These are phyloP conservation scores for Psettodes erumei DNA, from an alignment of 2,113 vertebrate species.

Conservation along the genomic window DNA sequence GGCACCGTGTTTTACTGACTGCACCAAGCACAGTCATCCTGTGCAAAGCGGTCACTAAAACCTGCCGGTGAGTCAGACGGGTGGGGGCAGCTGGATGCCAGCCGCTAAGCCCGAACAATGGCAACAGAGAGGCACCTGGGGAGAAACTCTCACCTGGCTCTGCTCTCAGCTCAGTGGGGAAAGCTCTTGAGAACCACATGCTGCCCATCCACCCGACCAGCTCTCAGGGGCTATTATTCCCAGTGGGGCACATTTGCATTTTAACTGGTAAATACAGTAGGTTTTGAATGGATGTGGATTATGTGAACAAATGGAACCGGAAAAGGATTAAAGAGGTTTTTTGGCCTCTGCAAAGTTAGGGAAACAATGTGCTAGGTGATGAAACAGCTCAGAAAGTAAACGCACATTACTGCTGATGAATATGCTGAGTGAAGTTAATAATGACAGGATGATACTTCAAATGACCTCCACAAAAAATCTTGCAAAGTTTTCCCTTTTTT, in stretches of 20 bases:
- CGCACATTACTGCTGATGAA: conserved; percentile 8
- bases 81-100: conserved; percentile 14
- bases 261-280: conserved; percentile 53
- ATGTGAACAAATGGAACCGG: conserved; percentile 27
- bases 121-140: conserved; percentile 45
- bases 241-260: conserved; percentile 62
- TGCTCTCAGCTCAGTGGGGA: conserved; percentile 33
- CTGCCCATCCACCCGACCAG: conserved; percentile 31
- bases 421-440: conserved; percentile 4
- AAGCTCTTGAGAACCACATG: conserved; percentile 50
- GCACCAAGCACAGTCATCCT: conserved; percentile 37
- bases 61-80: conserved; percentile 20
- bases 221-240: conserved; percentile 46
- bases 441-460: neutral
- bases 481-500: neutral
- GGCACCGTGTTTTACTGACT: conserved; percentile 36
- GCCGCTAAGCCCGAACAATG: conserved; percentile 48
- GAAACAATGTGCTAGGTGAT: conserved; percentile 35
- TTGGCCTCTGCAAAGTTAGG: conserved; percentile 5
- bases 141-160: conserved; percentile 57
- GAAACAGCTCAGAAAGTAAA: conserved; percentile 25
- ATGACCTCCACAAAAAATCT: neutral
- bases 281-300: conserved; percentile 27
- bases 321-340: conserved; percentile 28
- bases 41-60: conserved; percentile 46